Evolutionary conservation across 2,113 vertebrate species (phyloP).

Genomic region (Addax nasomaculatus): DNA sequence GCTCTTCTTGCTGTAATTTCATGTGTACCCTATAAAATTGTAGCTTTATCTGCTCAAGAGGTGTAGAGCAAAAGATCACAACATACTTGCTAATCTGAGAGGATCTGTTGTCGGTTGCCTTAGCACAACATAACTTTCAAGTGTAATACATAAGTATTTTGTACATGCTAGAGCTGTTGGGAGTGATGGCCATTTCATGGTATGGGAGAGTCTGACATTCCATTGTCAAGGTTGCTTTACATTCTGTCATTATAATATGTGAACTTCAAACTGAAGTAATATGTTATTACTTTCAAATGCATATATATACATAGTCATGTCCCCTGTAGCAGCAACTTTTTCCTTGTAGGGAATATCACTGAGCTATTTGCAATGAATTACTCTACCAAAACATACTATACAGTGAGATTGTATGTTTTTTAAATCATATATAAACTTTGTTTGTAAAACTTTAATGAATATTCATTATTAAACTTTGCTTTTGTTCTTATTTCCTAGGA

Average conservation of each 20-base stretch:
- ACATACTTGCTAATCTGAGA: not conserved
- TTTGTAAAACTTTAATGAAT: not conserved
- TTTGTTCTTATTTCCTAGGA: conserved; percentile 72
- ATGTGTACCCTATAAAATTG: not conserved
- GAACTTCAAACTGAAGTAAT: not conserved
- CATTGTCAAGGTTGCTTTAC: not conserved
- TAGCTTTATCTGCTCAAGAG: not conserved
- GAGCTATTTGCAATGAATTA: conserved; percentile 10
- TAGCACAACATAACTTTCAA: not conserved
- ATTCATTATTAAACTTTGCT: conserved; percentile 30
- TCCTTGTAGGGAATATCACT: not conserved
- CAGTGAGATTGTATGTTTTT: not conserved
- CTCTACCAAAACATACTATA: not conserved
- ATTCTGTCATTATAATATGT: not conserved
- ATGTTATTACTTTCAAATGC: not conserved
- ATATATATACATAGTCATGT: not conserved
- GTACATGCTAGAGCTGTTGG: not conserved
- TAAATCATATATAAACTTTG: not conserved
- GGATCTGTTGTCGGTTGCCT: not conserved
- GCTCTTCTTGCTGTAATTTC: not conserved
- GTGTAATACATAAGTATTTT: not conserved
- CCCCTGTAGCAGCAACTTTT: not conserved
- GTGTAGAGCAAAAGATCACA: not conserved
- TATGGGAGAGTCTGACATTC: not conserved
- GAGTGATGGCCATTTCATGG: not conserved